These are phyloP conservation scores for Carterocephalus palaemon DNA, from an alignment of 2,888 invertebrate genomes.

Conservation along the genomic window DNA sequence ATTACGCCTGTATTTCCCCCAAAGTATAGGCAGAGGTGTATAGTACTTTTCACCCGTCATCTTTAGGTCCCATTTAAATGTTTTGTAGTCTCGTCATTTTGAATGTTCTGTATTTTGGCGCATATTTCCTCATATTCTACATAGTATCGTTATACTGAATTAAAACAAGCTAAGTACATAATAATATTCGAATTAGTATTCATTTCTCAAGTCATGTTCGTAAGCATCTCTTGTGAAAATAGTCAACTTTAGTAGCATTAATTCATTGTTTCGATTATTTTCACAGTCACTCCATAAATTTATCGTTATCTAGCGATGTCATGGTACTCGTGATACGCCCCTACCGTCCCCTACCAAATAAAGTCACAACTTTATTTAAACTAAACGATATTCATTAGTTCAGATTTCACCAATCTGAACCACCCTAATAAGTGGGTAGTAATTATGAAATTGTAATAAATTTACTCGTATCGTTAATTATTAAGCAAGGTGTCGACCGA, in stretches of 20 bases:
- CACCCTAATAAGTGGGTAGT: conserved; percentile 11
- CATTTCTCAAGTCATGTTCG: no score
- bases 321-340: conserved; percentile 29
- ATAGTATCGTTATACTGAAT: no score
- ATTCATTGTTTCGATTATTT: conserved; percentile 17
- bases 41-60: no score
- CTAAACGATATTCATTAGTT: conserved; percentile 55
- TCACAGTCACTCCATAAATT: conserved; percentile 17
- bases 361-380: conserved; percentile 54
- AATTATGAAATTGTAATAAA: conserved; percentile 7
- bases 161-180: no score
- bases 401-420: conserved; percentile 39
- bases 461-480: not conserved
- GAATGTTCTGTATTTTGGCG: no score
- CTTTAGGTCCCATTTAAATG: no score
- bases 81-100: no score
- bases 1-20: no score
- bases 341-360: conserved; percentile 40
- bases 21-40: no score
- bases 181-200: no score
- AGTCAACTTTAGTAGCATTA: conserved; percentile 12
- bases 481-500: not conserved
- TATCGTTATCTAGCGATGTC: conserved; percentile 18
- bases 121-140: no score
- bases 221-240: conserved; percentile 4